These are phyloP conservation scores for Netelia inedita DNA, from an alignment of 2,888 invertebrate species.

Conservation along the genomic window DNA sequence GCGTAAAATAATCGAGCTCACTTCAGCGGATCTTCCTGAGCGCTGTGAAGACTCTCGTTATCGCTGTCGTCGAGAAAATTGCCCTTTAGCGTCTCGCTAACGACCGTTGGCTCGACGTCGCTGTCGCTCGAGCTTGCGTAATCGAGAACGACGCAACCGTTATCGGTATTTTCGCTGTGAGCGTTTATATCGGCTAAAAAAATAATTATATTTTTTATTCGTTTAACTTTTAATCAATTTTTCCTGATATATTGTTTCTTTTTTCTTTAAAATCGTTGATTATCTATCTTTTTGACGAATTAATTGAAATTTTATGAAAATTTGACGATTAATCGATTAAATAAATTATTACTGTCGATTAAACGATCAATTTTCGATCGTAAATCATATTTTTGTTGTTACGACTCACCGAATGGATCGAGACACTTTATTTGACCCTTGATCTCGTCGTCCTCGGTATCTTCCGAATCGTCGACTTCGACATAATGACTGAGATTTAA, in stretches of 20 bases:
- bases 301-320: neutral
- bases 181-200: constrained; percentile 84
- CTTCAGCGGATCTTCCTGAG: constrained; percentile 92
- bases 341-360: neutral
- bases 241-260: neutral
- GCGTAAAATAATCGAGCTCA: constrained; percentile 82
- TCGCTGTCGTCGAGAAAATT: constrained; percentile 90
- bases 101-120: constrained; percentile 89
- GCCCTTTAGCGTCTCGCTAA: constrained; percentile 88
- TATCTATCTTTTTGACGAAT: neutral
- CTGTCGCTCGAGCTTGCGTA: constrained; percentile 92
- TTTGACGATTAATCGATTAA: neutral
- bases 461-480: constrained; percentile 83
- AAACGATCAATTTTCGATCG: constrained; percentile 22
- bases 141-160: constrained; percentile 88
- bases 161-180: constrained; percentile 85
- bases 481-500: constrained; percentile 89
- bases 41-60: constrained; percentile 92
- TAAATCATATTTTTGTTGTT: constrained; percentile 25
- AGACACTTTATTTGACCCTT: constrained; percentile 85
- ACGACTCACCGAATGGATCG: constrained; percentile 88
- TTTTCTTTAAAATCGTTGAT: neutral
- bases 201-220: neutral
- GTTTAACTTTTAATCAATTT: neutral
- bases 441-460: constrained; percentile 85